Evolutionary conservation across 1,140 invertebrate species (phyloP).

Genomic region (Littorina saxatilis): DNA sequence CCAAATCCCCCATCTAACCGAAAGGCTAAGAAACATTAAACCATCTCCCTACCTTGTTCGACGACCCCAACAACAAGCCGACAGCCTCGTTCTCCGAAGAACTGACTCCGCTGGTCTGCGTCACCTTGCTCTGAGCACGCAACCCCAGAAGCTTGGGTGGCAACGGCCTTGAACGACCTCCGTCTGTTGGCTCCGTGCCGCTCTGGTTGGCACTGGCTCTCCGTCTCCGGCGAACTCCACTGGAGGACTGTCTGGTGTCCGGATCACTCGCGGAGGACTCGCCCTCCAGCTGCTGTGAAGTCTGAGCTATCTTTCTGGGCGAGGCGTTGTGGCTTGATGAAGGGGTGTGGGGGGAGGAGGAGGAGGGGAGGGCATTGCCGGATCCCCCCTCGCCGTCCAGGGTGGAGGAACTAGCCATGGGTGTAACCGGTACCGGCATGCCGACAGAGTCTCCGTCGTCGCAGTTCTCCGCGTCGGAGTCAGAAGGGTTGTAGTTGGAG

Average conservation of each 20-base stretch:
- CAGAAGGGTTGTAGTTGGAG: constrained; percentile 48
- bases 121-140: constrained; percentile 18
- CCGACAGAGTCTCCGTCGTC: constrained; percentile 16
- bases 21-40: too few species aligned
- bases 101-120: constrained; percentile 38
- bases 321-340: not conserved
- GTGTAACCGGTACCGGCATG: not conserved
- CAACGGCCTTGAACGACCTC: constrained; percentile 14
- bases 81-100: constrained; percentile 51
- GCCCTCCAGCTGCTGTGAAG: constrained; percentile 19
- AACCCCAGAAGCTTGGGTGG: constrained; percentile 37
- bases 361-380: not conserved
- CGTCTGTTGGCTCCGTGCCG: constrained; percentile 12
- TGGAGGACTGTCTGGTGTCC: constrained; percentile 29
- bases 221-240: constrained; percentile 34
- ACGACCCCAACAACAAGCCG: constrained; percentile 33
- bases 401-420: not conserved
- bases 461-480: constrained; percentile 43
- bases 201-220: constrained; percentile 36
- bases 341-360: not conserved
- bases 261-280: constrained; percentile 38
- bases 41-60: constrained; percentile 45
- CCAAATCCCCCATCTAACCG: too few species aligned
- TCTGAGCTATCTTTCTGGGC: constrained; percentile 25
- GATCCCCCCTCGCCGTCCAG: not conserved